These are phyloP conservation scores for Taphrorychus bicolor DNA, from an alignment of 2,888 invertebrate genomes.

Conservation along the genomic window DNA sequence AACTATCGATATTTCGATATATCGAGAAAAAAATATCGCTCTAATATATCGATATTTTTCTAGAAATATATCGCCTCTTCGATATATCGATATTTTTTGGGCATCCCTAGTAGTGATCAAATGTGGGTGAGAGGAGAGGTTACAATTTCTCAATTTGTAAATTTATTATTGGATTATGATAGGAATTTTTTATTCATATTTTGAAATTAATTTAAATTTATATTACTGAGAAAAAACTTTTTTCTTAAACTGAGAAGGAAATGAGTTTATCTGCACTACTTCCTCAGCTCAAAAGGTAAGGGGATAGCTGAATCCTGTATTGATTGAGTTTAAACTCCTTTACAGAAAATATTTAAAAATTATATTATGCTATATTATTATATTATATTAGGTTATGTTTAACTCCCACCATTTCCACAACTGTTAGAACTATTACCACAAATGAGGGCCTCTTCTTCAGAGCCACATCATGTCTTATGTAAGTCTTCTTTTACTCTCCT, in stretches of 20 bases:
- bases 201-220: not conserved
- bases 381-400: constrained; percentile 36
- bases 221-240: not conserved
- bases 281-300: constrained; percentile 21
- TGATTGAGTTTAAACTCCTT: too few species aligned
- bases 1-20: too few species aligned
- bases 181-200: not conserved
- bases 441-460: constrained; percentile 16
- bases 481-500: constrained; percentile 12
- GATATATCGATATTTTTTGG: too few species aligned
- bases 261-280: constrained; percentile 19
- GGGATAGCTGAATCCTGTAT: not conserved
- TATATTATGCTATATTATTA: too few species aligned
- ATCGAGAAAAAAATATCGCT: too few species aligned
- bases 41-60: too few species aligned
- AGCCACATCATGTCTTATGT: constrained; percentile 37
- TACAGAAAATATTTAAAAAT: too few species aligned
- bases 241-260: not conserved
- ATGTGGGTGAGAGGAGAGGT: too few species aligned
- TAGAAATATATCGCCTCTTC: too few species aligned
- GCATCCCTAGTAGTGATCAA: too few species aligned
- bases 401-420: constrained; percentile 1
- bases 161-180: too few species aligned
- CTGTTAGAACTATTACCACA: constrained; percentile 22
- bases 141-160: too few species aligned